Base-by-base conservation (phyloP, 2,888 invertebrate species). In the Coecobrya sp. region DNA sequence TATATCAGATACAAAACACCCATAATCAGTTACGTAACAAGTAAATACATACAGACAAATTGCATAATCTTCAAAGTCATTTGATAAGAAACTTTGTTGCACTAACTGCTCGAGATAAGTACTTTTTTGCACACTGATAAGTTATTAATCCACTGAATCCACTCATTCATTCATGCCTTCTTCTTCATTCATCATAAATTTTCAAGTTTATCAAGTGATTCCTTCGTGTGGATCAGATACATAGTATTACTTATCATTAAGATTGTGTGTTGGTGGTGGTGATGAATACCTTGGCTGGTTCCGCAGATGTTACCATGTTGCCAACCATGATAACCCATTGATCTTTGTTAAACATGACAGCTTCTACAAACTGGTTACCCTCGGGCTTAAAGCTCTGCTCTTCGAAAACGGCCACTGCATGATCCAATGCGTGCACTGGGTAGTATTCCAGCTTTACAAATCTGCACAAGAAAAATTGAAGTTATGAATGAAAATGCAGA, bases 301-400 rank as follows among this genome's bases (percentile, higher is more conserved):
- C 97, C 0, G 96, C 95, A 79, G 96, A 96, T 93, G 97, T 97
- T 3, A 96, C 97, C 97, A 97, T 97, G 93, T 97, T 96, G 19
- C 97, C 98, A 0, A 97, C 97, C 98, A 98, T 98, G 52, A 98
- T 95, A 0, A 98, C 98, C 10, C 97, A 98, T 76, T 96, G 96
- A 59, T 97, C 96, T 94, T 96, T 96, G 70, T 96, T 96, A 95
- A 96, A 98, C 93, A 97, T 96, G 42, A 98, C 95, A 0, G 97
- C 97, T 95, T 98, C 98, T 0, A 98, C 97, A 95, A 98, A 98
- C 95, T 98, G 97, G 95, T 97, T 96, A 3, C 95, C 95, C 0
- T 96, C 95, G 8, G 95, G 95, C 93, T 96, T 96, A 45, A 96
- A 92, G 0, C 96, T 96, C 94, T 97, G 97, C 81, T 96, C 95